Base-by-base conservation (phyloP, 2,113 vertebrate genomes). In the Ophthalmolycus amberensis region DNA sequence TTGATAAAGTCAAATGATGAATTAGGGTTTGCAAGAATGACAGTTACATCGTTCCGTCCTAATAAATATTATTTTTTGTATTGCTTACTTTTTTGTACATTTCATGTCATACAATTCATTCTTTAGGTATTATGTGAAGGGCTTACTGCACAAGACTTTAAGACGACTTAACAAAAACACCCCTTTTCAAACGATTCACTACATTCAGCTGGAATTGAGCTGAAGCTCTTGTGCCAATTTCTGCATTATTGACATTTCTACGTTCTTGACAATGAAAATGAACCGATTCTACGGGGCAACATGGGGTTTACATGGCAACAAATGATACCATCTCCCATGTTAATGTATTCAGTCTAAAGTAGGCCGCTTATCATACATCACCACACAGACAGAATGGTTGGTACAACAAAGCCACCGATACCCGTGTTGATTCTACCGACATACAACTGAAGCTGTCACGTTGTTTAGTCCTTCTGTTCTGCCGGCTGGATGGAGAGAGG, bases 331-430 rank as follows among this genome's bases (percentile, higher is more conserved):
- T 50, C 4, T 74, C 5, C 9, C 34, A 38, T 77, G 63, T 75
- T 80, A 90, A 90, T 84, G 56, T 77, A 87, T 87, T 88, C 86
- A 50, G 37, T 78, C 63, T 60, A 69, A 89, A 91, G 60, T 76
- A 71, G 58, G 69, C 70, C 27, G 71, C 65, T 88, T 87, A 85
- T 83, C 66, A 73, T 68, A 66, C 48, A 69, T 88, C 62, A 87
- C 67, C 74, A 80, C 48, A 75, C 11, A 14, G 68, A 75, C 25
- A 60, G 72, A 38, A 80, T 12, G 10, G 60, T 40, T 16, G 64
- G 77, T 38, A 83, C 72, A 88, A 87, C 77, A 87, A 89, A 81
- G 78, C 71, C 83, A 89, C 25, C 60, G 87, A 91, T 78, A 90
- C 85, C 77, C n/a, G 0, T 59, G 48, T 70, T 54, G 70, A 84